Conservation (phyloP, 2,113 vertebrate genomes). For the Dermatemys mawii region DNA sequence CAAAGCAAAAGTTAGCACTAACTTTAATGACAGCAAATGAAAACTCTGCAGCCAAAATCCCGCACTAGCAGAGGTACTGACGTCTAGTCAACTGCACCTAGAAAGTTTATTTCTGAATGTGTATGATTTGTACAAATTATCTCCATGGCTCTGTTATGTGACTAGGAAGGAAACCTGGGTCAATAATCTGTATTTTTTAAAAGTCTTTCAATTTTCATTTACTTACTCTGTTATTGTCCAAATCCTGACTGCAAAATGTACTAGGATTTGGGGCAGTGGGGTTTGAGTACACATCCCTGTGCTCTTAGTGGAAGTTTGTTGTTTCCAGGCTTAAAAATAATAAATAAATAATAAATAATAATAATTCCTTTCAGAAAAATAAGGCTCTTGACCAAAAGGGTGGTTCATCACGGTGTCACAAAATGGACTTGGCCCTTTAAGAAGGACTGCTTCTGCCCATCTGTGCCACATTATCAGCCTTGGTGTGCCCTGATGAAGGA, state of each 20-base stretch:
- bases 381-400: background rate
- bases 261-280: background rate
- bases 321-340: background rate
- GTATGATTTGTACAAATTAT: too few relatives aligned
- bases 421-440: background rate
- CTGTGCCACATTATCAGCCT: background rate
- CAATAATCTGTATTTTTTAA: background rate
- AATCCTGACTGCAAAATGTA: background rate
- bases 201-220: background rate
- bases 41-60: background rate
- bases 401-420: background rate
- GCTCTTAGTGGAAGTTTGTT: background rate
- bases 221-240: background rate
- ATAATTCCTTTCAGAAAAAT: background rate
- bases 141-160: too few relatives aligned
- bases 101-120: too few relatives aligned
- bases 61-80: background rate
- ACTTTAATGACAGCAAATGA: background rate
- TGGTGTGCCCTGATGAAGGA: background rate
- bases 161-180: background rate
- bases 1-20: background rate
- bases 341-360: too few relatives aligned
- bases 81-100: background rate
- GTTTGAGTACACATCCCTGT: background rate
- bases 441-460: background rate